Conservation (phyloP, 2,797 vertebrate genomes). For the Sebastes vulpes region DNA sequence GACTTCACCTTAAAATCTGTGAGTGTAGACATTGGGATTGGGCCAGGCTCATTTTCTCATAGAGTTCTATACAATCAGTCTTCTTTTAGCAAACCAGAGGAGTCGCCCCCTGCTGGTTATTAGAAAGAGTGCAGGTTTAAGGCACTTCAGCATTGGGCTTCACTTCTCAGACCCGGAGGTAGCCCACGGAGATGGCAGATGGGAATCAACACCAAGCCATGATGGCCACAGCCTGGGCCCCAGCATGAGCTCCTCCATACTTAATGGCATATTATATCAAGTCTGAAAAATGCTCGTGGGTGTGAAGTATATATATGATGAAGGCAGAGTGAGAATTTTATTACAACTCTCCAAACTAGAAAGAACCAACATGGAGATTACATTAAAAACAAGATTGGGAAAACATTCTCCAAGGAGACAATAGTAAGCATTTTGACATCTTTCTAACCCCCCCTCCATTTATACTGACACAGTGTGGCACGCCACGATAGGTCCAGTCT, state of each 20-base stretch:
- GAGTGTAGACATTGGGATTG: no score
- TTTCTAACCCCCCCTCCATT: not conserved
- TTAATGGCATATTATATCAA: constrained; percentile 36
- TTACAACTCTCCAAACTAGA: not conserved
- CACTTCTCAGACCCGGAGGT: not conserved
- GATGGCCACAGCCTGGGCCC: constrained; percentile 50
- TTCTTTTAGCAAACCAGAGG: no score
- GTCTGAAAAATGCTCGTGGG: constrained; percentile 11
- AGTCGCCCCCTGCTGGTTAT: no score
- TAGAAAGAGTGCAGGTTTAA: no score
- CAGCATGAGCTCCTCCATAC: constrained; percentile 44
- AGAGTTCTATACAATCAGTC: no score
- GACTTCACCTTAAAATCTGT: no score
- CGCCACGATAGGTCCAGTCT: not conserved
- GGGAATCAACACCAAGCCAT: constrained; percentile 38
- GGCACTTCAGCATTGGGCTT: not conserved
- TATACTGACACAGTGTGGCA: not conserved
- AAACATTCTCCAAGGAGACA: not conserved
- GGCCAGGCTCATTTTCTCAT: no score
- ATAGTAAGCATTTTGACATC: not conserved
- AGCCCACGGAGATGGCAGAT: constrained; percentile 49
- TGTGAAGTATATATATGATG: constrained; percentile 13
- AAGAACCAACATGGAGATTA: not conserved
- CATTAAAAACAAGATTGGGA: not conserved
- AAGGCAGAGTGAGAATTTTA: not conserved